Evolutionary conservation across 2,888 invertebrate genomes (phyloP), one percentile per base, ranked within the genome.

Genomic region (Sacculina carcini): DNA sequence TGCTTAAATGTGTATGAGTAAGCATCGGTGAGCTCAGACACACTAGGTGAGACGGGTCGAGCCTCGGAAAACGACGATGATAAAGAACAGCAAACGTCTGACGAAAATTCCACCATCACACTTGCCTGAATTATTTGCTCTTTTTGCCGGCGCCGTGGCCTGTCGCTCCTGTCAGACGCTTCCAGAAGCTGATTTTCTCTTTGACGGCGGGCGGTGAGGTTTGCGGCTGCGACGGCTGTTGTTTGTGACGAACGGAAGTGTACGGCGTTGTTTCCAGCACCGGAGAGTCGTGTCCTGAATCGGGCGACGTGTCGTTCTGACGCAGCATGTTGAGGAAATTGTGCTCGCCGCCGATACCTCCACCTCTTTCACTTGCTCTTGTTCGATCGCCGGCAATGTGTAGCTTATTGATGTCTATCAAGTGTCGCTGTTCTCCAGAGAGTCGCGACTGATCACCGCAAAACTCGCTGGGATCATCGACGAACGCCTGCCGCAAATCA

Each of bases 291-390:
- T 66, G 65, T 14, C 66, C 66, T 4, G 65, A 66, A 56, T 66
- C 66, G 31, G 47, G 31, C 52, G 59, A 52, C 56, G 60, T 61
- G 54, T 67, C 62, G 66, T 72, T 75, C n/a, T 74, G 74, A 36
- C 76, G 67, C 56, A 77, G 64, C 73, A 77, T 76, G 59, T 76
- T 76, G 57, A 77, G 64, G 65, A 77, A 77, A 60, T 75, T 75
- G 53, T 73, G 73, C 55, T 75, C 75, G 40, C 40, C 26, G n/a
- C n/a, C n/a, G n/a, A n/a, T n/a, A n/a, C n/a, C n/a, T n/a, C n/a
- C n/a, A n/a, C n/a, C n/a, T n/a, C n/a, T n/a, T n/a, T n/a, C n/a
- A 9, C 65, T 63, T 65, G 68, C 54, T 2, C 55, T 54, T 16
- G 54, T 51, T 3, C 55, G 34, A 55, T 65, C 65, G 48, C 67